Evolutionary conservation across 2,888 invertebrate genomes (phyloP), one percentile per base, ranked within the genome.

Genomic region (Pycnomerus fuliginosus): DNA sequence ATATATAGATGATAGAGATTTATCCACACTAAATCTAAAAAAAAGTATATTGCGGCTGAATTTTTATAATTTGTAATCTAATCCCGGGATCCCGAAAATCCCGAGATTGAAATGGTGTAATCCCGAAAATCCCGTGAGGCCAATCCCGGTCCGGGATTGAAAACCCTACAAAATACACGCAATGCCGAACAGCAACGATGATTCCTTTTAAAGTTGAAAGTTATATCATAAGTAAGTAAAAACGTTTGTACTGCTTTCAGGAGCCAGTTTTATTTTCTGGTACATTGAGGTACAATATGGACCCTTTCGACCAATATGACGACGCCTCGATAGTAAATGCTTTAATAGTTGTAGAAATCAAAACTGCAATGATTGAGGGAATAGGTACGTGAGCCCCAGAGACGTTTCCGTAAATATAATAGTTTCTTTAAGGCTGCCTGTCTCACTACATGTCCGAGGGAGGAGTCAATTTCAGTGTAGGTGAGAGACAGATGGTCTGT

Each of bases 401-500:
- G 15, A 8, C 3, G 11, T 13, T 5, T n/a, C 12, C 7, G 12
- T 2, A 24, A 32, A 8, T 15, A 32, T 24, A 8, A 8, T 14
- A n/a, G 7, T 7, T 30, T 30, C 29, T 17, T 34, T 5, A 35
- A 60, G 63, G 40, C 16, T 61, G 71, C 11, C 34, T 90, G 16
- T 80, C 85, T 46, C 77, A 76, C 31, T 75, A 79, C 55, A 79
- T 90, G 24, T 75, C 80, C 0, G 87, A 88, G 65, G 84, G 86
- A 1, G 89, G 88, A 1, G 70, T 76, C 5, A 88, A 88, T 67
- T 80, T 90, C 56, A 89, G 89, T 24, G 84, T 88, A 37, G 91
- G 90, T 0, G 88, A 90, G 65, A 74, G 88, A 16, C 90, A 91
- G 67, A 73, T 90, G 44, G 76, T 91, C 39, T 90, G 90, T 61